Conservation (phyloP, 1,140 invertebrate species). For the Meteorus sp. region DNA sequence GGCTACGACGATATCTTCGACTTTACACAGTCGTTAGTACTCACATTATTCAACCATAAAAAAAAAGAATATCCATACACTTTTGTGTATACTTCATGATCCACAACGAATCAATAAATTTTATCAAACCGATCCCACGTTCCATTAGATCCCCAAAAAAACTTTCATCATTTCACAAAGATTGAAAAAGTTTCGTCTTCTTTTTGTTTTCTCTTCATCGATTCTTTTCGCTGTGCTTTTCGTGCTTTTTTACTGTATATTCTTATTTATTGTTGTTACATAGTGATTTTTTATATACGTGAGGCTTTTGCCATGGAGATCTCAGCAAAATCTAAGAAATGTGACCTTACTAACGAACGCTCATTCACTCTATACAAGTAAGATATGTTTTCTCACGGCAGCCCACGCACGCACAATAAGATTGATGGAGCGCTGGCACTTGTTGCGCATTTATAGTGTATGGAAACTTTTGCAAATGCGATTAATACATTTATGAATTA, state of each 20-base stretch:
- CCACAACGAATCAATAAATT: too few species aligned
- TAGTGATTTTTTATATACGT: too few species aligned
- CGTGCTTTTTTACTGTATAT: not conserved
- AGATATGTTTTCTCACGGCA: conserved; percentile 41
- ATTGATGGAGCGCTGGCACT: conserved; percentile 42
- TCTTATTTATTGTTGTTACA: not conserved
- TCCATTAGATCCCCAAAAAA: too few species aligned
- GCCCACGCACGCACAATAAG: conserved; percentile 37
- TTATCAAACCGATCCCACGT: too few species aligned
- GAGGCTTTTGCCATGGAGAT: not conserved
- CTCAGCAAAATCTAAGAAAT: conserved; percentile 39
- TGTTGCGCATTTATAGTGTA: conserved; percentile 35
- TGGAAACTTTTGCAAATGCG: conserved; percentile 1
- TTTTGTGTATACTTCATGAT: too few species aligned
- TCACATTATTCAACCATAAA: not conserved
- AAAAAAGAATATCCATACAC: not conserved
- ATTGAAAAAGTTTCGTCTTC: too few species aligned
- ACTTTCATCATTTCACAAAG: too few species aligned
- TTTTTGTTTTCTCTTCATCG: too few species aligned
- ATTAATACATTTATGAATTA: too few species aligned
- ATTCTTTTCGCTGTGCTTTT: too few species aligned
- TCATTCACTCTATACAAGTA: conserved; percentile 7
- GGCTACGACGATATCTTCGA: too few species aligned
- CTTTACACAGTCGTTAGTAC: too few species aligned
- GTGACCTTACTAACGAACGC: conserved; percentile 40